phyloP scores from a whole-genome alignment of 2,888 invertebrate species.

The Epirrhoe alternata region DNA sequence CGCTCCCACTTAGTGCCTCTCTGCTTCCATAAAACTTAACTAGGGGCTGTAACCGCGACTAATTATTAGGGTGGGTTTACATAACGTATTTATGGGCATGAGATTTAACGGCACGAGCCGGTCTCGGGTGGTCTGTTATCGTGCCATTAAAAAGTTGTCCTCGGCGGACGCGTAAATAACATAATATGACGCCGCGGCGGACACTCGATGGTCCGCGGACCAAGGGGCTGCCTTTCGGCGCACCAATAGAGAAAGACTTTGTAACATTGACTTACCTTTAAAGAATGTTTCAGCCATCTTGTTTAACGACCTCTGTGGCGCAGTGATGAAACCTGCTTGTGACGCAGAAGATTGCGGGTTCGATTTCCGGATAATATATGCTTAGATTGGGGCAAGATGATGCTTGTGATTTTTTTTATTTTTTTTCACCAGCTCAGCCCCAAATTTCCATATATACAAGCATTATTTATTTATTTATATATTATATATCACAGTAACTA shows the following conservation, averaged over 20 bases:
- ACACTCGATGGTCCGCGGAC: conserved; percentile 44
- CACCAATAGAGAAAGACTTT: conserved; percentile 12
- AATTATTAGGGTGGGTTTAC: conserved; percentile 85
- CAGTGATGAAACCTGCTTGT: too few species aligned
- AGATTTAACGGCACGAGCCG: conserved; percentile 78
- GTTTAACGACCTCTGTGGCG: too few species aligned
- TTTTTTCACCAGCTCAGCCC: too few species aligned
- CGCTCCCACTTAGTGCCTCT: conserved; percentile 66
- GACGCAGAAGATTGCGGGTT: too few species aligned
- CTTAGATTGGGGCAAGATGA: too few species aligned
- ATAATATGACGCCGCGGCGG: conserved; percentile 66
- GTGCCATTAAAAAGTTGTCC: conserved; percentile 83
- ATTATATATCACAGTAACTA: too few species aligned
- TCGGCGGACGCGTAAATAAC: conserved; percentile 80
- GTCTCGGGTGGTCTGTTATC: conserved; percentile 84
- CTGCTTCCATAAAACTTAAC: conserved; percentile 81
- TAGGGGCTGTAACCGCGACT: conserved; percentile 81
- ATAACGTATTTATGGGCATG: conserved; percentile 83
- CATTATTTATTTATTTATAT: too few species aligned
- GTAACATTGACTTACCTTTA: not conserved
- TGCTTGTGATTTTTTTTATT: too few species aligned
- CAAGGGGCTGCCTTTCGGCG: conserved; percentile 3
- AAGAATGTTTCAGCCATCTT: not conserved
- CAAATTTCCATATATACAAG: too few species aligned
- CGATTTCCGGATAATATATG: too few species aligned